Base-by-base conservation (phyloP, 2,888 invertebrate species). In the Miltochrista miniata region DNA sequence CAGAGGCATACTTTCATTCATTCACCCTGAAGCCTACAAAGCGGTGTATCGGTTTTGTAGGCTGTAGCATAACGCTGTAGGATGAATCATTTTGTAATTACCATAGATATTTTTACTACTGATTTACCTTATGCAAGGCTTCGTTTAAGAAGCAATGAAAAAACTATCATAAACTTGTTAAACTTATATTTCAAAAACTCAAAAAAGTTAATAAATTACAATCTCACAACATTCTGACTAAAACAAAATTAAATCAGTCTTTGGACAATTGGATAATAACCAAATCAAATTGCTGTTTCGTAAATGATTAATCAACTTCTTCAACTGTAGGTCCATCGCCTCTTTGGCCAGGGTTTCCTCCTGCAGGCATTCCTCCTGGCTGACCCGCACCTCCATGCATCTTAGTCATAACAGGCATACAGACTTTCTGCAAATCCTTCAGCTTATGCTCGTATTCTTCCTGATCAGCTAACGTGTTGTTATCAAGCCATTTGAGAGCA, bases 401-500 rank as follows among this genome's bases (percentile, higher is more conserved):
- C 69, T 93, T 93, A 56, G 83, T 89, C 93, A 93, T 93, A 43
- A 93, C 70, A 0, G 93, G 95, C 73, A 76, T 92, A 72, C 94
- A 94, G 1, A 87, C 81, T 41, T 86, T 83, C 68, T 94, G 93
- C 42, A 95, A 41, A 45, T 95, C 94, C 67, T 93, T 92, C 66
- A 94, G 69, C 65, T 90, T 92, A 66, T 93, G 91, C 54, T 94
- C 94, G 67, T 92, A 94, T 74, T 94, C 95, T 15, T 93, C 95
- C 74, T 93, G 93, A 48, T 93, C 95, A 8, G 94, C 95, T 69
- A 92, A 82, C 12, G 88, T 92, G 85, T 94, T 95, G 73, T 88
- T 83, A 74, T 96, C 96, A 56, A 96, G 82, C 96, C 96, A 96
- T 46, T 87, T 90, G 44, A 96, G 80, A 31, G 93, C 91, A 42